A percentile compares a stretch with the other conserved stretches of the same genome.
These are phyloP conservation scores for Drymonia ruficornis DNA, from an alignment of 2,888 invertebrate genomes.

Conservation along the genomic window DNA sequence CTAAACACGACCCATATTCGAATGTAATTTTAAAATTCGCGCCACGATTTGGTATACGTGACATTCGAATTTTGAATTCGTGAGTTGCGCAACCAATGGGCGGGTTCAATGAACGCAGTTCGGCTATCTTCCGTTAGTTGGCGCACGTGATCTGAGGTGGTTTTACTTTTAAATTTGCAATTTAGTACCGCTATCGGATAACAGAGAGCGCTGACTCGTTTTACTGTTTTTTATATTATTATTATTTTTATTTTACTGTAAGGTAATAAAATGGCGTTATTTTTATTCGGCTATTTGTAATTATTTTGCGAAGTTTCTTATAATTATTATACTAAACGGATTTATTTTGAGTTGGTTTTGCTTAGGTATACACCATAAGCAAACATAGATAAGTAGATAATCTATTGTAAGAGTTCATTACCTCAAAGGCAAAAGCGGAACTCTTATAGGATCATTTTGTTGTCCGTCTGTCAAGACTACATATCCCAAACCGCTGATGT, in stretches of 20 bases:
- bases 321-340: no score
- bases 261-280: not conserved
- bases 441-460: no score
- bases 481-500: no score
- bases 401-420: no score
- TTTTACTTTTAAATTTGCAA: conserved; percentile 80
- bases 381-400: no score
- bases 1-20: conserved; percentile 58
- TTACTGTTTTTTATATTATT: conserved; percentile 29
- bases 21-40: conserved; percentile 74
- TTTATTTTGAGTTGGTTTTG: no score
- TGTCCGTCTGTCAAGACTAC: no score
- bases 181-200: conserved; percentile 72
- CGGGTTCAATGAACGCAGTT: conserved; percentile 76
- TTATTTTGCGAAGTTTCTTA: not conserved
- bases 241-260: conserved; percentile 5
- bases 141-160: conserved; percentile 67
- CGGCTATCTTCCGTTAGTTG: conserved; percentile 75
- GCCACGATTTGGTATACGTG: conserved; percentile 46
- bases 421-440: no score
- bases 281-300: not conserved
- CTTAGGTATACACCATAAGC: no score
- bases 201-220: conserved; percentile 63
- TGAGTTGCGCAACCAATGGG: conserved; percentile 61
- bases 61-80: conserved; percentile 44